These are phyloP conservation scores for Amphimedon queenslandica DNA, from an alignment of 37 sponge, comb jelly and placozoan genomes.

Conservation along the genomic window DNA sequence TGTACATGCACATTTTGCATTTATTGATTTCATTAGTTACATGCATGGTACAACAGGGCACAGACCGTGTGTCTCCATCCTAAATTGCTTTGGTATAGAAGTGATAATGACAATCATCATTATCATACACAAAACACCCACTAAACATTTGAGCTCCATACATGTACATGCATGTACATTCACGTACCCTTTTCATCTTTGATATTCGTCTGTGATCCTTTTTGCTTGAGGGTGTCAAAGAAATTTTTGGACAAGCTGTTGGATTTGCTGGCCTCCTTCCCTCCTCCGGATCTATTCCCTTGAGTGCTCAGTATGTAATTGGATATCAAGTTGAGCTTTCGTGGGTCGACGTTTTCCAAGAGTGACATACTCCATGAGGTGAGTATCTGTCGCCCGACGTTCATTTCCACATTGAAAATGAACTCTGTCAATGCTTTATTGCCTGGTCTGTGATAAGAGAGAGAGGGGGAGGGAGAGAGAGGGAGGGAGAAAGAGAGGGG, in stretches of 20 bases:
- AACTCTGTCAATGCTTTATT: conserved; percentile 23
- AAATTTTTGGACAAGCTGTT: neutral
- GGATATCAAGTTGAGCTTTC: conserved; percentile 24
- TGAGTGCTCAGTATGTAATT: neutral
- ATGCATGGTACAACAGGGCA: too few species aligned
- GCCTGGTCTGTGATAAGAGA: neutral
- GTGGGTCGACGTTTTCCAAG: conserved; percentile 24
- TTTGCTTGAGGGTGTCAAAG: neutral
- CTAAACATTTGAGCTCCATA: too few species aligned
- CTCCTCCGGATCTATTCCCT: neutral
- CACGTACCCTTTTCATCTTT: neutral
- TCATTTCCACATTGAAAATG: conserved; percentile 23
- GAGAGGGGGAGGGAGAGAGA: neutral
- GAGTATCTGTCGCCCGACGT: conserved; percentile 23
- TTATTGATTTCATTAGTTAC: too few species aligned
- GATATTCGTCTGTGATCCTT: neutral
- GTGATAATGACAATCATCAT: too few species aligned
- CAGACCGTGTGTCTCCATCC: too few species aligned
- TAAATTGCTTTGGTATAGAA: too few species aligned
- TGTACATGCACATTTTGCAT: too few species aligned
- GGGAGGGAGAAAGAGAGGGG: neutral
- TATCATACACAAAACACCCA: too few species aligned
- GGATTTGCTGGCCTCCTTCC: neutral
- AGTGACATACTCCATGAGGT: conserved; percentile 35
- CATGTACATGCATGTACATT: too few species aligned